phyloP scores from a whole-genome alignment of 2,113 vertebrate species.

The Pristiophorus japonicus region DNA sequence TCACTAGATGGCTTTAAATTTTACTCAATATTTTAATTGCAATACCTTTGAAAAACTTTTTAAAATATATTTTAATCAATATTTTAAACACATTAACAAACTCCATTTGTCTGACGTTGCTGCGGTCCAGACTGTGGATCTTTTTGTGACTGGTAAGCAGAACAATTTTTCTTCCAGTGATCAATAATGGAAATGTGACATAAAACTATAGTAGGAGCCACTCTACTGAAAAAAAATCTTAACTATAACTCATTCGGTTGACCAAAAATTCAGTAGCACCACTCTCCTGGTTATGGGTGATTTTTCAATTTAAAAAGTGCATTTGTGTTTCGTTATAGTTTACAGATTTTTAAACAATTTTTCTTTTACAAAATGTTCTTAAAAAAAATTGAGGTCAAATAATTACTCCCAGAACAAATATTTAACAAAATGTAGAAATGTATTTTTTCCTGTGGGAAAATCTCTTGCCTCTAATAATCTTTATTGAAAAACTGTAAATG shows the following conservation, averaged over 20 bases:
- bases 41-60: no score
- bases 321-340: background rate
- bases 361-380: background rate
- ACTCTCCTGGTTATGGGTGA: background rate
- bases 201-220: background rate
- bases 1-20: background rate
- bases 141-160: background rate
- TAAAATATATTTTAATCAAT: background rate
- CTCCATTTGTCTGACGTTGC: background rate
- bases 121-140: background rate
- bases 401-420: background rate
- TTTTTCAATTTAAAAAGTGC: background rate
- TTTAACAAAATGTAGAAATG: background rate
- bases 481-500: background rate
- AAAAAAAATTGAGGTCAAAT: background rate
- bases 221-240: background rate
- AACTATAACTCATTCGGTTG: background rate
- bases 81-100: background rate
- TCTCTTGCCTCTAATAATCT: background rate
- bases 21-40: background rate
- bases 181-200: background rate
- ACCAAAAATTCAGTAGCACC: background rate
- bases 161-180: background rate
- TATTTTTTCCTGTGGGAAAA: background rate
- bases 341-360: background rate